Evolutionary conservation across 2,888 invertebrate species (phyloP), one percentile per base, ranked within the genome.

Genomic region (Frankliniella fusca): DNA sequence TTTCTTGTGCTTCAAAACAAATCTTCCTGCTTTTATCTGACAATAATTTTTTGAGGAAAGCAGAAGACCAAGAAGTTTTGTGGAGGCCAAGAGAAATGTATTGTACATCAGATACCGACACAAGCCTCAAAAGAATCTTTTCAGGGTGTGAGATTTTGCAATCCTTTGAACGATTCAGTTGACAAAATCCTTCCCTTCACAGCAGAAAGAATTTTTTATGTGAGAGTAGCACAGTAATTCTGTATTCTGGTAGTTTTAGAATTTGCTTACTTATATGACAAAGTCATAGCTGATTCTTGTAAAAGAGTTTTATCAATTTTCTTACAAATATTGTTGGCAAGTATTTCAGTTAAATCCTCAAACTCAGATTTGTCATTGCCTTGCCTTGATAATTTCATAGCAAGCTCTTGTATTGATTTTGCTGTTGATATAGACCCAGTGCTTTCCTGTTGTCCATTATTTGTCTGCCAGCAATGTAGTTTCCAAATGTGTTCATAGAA

Each of bases 1-100:
- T 81, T 48, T 84, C 84, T 86, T 89, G 90, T 9, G 88, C 89
- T 70, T 88, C 89, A 83, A 87, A 90, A 84, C 89, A 89, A 76
- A 89, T 85, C 8, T 65, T 81, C 11, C 79, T 28, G 20, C 10
- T 9, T 81, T 54, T 76, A 23, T 18, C n/a, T 70, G 27, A 28
- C 81, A 81, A 61, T 81, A 80, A 80, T 65, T 81, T 81, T 80
- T 80, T 61, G 80, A 70, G 65, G 23, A 38, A 81, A 27, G 18
- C 65, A 80, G 10, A 8, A 76, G 70, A n/a, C 70, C 70, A 76
- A 27, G 70, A 11, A 27, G 8, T 27, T 27, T 27, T 76, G 1
- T 76, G 23, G 3, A 76, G 10, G 27, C 5, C 23, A 12, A 76
- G 12, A 9, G 70, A 76, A 5, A 76, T n/a, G 27, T 27, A 76